Percentiles rank a stretch among this genome's conserved stretches.
phyloP scores from a whole-genome alignment of 2,888 invertebrate species.

The Biston stratarius region DNA sequence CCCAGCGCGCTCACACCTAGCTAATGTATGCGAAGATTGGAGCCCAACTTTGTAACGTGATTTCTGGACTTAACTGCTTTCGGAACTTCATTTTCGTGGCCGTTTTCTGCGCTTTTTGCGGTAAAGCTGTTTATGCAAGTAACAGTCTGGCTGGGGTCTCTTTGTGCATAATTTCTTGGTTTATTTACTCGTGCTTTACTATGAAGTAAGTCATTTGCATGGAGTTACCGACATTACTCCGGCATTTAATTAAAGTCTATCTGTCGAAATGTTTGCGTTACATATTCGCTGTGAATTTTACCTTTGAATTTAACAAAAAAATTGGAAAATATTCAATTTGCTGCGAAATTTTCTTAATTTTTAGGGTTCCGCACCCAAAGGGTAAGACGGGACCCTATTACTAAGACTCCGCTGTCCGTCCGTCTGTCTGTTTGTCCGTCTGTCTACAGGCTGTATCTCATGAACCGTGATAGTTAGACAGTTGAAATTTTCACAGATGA shows the following conservation, averaged over 20 bases:
- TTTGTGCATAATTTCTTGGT: constrained; percentile 48
- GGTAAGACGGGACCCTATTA: too few relatives aligned
- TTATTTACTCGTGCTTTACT: constrained; percentile 34
- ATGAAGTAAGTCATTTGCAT: constrained; percentile 36
- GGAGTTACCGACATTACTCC: constrained; percentile 1
- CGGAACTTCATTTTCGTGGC: constrained; percentile 75
- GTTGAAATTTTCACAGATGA: too few relatives aligned
- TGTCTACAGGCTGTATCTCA: too few relatives aligned
- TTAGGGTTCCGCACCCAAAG: too few relatives aligned
- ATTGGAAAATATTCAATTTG: too few relatives aligned
- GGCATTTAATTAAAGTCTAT: not conserved
- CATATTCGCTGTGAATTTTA: too few relatives aligned
- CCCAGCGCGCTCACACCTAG: constrained; percentile 73
- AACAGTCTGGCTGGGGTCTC: constrained; percentile 35
- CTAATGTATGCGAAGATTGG: constrained; percentile 82
- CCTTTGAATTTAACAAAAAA: too few relatives aligned
- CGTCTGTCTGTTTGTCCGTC: too few relatives aligned
- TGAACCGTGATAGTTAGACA: too few relatives aligned
- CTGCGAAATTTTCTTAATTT: too few relatives aligned
- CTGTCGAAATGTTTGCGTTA: not conserved
- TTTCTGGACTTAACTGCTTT: constrained; percentile 85
- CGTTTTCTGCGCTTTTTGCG: constrained; percentile 58
- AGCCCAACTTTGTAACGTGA: constrained; percentile 75
- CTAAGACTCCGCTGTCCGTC: too few relatives aligned
- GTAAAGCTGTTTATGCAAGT: constrained; percentile 63